A percentile compares a stretch with the other conserved stretches of the same genome.
These are phyloP conservation scores for Notarius quadriscutis DNA, from an alignment of 2,113 vertebrate species.

Conservation along the genomic window DNA sequence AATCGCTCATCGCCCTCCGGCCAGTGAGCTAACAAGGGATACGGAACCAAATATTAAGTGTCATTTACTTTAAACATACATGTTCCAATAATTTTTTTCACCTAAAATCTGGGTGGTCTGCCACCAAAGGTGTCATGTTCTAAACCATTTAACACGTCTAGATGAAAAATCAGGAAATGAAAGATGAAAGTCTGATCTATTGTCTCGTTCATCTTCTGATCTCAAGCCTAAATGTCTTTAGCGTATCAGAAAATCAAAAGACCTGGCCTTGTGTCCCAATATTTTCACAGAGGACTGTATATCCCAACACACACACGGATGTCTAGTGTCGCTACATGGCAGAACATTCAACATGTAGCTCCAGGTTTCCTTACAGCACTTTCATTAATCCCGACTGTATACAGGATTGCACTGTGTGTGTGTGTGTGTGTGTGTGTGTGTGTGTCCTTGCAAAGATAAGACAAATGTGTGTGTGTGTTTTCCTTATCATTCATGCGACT, in stretches of 20 bases:
- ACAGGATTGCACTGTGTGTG: not conserved
- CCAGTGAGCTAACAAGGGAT: too few relatives aligned
- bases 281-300: not conserved
- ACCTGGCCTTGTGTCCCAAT: not conserved
- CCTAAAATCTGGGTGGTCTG: not conserved
- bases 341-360: not conserved
- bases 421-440: slow-evolving; percentile 7
- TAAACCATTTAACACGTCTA: not conserved
- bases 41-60: too few relatives aligned
- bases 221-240: not conserved
- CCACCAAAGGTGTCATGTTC: not conserved
- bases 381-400: too few relatives aligned
- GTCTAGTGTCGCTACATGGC: not conserved
- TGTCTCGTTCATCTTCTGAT: not conserved
- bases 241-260: not conserved
- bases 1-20: too few relatives aligned
- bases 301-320: not conserved
- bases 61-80: too few relatives aligned
- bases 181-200: not conserved
- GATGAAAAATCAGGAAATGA: not conserved
- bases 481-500: slow-evolving; percentile 26
- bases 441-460: not conserved
- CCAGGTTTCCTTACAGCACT: too few relatives aligned
- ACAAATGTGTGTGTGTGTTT: not conserved
- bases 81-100: not conserved